Percentiles rank a stretch among this genome's conserved stretches.
Conservation (phyloP, 2,113 vertebrate genomes). For the Aptenodytes patagonicus region DNA sequence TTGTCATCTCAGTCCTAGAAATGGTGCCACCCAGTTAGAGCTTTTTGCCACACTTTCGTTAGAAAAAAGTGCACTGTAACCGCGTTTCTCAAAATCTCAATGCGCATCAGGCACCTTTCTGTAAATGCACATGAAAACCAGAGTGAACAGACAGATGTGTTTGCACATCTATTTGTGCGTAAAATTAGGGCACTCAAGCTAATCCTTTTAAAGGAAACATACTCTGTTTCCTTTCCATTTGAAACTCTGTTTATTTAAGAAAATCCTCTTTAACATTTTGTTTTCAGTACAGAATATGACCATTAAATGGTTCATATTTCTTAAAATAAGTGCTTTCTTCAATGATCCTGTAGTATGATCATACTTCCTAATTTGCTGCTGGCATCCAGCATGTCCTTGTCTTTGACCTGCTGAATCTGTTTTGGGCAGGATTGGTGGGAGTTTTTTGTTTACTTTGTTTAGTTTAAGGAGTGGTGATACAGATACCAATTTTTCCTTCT, state of each 20-base stretch:
- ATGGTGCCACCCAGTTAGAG: neutral
- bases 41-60: neutral
- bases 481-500: neutral
- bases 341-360: neutral
- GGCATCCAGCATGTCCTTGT: neutral
- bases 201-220: neutral
- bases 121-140: neutral
- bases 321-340: neutral
- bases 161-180: neutral
- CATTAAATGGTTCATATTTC: neutral
- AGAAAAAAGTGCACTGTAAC: neutral
- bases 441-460: neutral
- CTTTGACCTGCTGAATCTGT: neutral
- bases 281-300: neutral
- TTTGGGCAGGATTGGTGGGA: neutral
- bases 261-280: neutral
- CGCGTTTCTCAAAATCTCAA: neutral
- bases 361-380: neutral
- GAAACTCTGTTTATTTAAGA: neutral
- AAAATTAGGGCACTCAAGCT: neutral
- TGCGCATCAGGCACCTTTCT: neutral
- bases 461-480: neutral
- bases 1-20: conserved; percentile 11
- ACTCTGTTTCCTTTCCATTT: neutral
- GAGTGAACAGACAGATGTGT: neutral